A percentile compares a stretch with the other conserved stretches of the same genome.
Evolutionary conservation across 2,888 invertebrate species (phyloP).

Genomic region (Mycalesis mineus): DNA sequence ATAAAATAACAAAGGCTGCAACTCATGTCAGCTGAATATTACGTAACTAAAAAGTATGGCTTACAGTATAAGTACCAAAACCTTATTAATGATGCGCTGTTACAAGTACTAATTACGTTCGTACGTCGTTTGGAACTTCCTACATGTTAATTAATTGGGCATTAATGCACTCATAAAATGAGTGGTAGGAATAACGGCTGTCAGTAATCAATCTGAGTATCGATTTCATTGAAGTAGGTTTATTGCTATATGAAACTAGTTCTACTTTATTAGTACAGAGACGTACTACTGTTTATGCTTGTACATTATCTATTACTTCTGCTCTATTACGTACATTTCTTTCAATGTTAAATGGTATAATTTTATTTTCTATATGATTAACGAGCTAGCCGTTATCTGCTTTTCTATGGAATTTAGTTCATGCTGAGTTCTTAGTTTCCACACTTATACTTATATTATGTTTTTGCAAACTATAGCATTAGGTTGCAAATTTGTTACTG

Average conservation of each 20-base stretch:
- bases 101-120: background rate
- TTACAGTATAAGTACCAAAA: too few species aligned
- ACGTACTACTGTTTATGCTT: background rate
- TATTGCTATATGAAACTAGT: conserved; percentile 13
- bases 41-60: too few species aligned
- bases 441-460: too few species aligned
- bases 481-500: too few species aligned
- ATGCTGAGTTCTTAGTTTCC: too few species aligned
- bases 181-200: conserved; percentile 1
- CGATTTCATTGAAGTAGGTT: conserved; percentile 31
- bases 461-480: too few species aligned
- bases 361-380: background rate
- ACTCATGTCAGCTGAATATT: too few species aligned
- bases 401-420: background rate
- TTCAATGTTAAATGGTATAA: conserved; percentile 1
- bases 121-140: too few species aligned
- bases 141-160: conserved; percentile 2
- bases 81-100: too few species aligned
- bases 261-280: background rate
- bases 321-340: background rate
- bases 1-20: too few species aligned
- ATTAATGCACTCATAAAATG: conserved; percentile 6
- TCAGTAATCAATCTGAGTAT: conserved; percentile 13
- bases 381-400: background rate
- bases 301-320: too few species aligned